Evolutionary conservation across 53 echinoderm and acorn worm genomes (phyloP), one percentile per base, ranked within the genome.

Genomic region (Patiria pectinifera): DNA sequence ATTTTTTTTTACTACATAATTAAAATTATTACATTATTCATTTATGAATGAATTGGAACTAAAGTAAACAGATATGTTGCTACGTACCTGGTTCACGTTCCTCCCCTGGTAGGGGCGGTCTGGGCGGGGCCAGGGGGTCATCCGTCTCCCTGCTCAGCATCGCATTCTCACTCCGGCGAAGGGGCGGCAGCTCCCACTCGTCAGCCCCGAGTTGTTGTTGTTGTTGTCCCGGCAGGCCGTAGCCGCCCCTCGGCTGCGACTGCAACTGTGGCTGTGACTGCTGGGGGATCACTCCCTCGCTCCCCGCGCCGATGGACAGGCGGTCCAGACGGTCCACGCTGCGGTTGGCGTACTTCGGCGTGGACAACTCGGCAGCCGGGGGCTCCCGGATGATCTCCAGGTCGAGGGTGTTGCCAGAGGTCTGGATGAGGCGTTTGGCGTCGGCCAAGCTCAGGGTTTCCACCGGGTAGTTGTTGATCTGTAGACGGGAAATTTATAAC

Each of bases 401-500:
- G 48, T 92, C 48, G 84, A 98, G 89, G 22, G 89, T 59, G 66
- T 95, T 96, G n/a, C 86, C 90, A 4, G 98, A 95, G 21, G 91
- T 85, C 83, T 96, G 95, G 46, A 98, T 96, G 48, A 95, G 85
- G 53, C 91, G 94, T 82, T 92, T 93, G 25, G 96, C 98, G 25
- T 96, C 98, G 12, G 95, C 85, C 45, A 96, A 87, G 84, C 96
- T 96, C 46, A 98, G 83, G 18, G 95, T 91, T 58, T 96, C 98
- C 46, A 95, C 95, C 9, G 95, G 95, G 69, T 89, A 93, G 74
- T 94, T 91, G 62, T 98, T 98, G 86, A 98, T 98, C 98, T 98
- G 84, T 2, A 77, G 74, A 75, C 25, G 21, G n/a, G 18, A 25
- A 91, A 23, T 48, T 10, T 53, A 3, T 11, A 66, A 66, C 10